Base-by-base conservation (phyloP, 1,140 invertebrate genomes). In the Tetragnatha versicolor region DNA sequence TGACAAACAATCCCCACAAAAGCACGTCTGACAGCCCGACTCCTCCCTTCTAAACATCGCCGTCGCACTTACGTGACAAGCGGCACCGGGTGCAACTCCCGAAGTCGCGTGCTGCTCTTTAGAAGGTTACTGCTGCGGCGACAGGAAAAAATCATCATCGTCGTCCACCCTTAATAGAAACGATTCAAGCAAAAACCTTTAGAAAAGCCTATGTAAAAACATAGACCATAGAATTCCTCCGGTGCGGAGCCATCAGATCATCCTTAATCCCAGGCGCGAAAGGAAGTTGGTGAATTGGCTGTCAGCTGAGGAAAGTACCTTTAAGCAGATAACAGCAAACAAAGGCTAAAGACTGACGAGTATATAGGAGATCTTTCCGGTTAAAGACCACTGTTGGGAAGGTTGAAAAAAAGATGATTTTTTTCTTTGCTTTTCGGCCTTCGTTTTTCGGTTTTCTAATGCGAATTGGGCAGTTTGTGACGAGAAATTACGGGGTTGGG, bases 201-300 rank as follows among this genome's bases (percentile, higher is more conserved):
- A 53, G 20, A 12, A 58, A 58, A 58, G 29, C 14, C 31, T 6
- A 20, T 31, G 27, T 33, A 58, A 35, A 58, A 58, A 31, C 1
- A 42, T 10, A 42, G 17, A 42, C 55, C 35, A 58, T 58, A 58
- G 27, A 58, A 35, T 33, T 33, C 55, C 35, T 27, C n/a, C 55
- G 55, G 37, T 63, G 60, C 60, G 33, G 20, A 63, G 37, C 60
- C 9, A 63, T 63, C 60, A 39, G 60, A 63, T 63, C 35, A 39
- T 63, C 20, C n/a, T 63, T 63, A 63, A 63, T 63, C 60, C 60
- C 37, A 22, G 6, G 33, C 22, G 55, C 35, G 55, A 58, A 58
- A 58, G 29, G 55, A 33, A 58, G 35, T 31, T 58, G n/a, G 35
- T 58, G 55, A 58, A 58, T 58, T 27, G 33, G n/a, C 22, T 35